Evolutionary conservation across 2,797 vertebrate genomes (phyloP), one percentile per base, ranked within the genome.

Genomic region (Syndactyla subalaris): DNA sequence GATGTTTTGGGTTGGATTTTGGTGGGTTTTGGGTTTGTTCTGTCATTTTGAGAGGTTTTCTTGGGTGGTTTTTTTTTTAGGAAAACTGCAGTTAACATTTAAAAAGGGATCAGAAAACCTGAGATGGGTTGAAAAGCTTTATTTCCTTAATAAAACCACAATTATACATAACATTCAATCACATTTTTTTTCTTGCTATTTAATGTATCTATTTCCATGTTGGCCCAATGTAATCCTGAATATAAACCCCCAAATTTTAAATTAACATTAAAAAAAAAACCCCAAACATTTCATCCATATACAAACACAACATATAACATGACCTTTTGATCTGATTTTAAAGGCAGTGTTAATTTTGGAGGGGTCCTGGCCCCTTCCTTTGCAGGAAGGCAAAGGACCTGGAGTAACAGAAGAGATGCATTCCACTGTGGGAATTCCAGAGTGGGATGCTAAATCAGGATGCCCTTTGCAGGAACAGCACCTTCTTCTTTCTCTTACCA

Each of bases 111-210:
- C 38, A 78, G 22, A 75, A 91, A 89, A 68, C 10, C 10, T 30
- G 23, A 58, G 12, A 58, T 20, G 32, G 5, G 14, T 68, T 48
- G 55, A 88, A 94, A 83, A 88, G 38, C n/a, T 95, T 96, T 96
- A 94, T 96, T 96, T 89, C 4, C 2, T 85, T 54, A 85, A 83
- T 83, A 88, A 96, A 93, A 77, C 1, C 55, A 73, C 36, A 36
- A 59, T 54, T 46, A 65, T 4, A 89, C 52, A 34, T 39, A 74
- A 74, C 59, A 54, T 38, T 83, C 45, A 74, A 65, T 54, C 72
- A 52, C 52, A 63, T 79, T 83, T 76, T 79, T 79, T 79, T 57
- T 19, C 46, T 92, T 61, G 17, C 12, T 73, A 78, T 39, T 83
- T 88, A 68, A 59, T 45, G 26, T 41, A 39, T 57, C 38, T 43